Base-by-base conservation (phyloP, 1,140 invertebrate genomes). In the Oryzaephilus surinamensis region DNA sequence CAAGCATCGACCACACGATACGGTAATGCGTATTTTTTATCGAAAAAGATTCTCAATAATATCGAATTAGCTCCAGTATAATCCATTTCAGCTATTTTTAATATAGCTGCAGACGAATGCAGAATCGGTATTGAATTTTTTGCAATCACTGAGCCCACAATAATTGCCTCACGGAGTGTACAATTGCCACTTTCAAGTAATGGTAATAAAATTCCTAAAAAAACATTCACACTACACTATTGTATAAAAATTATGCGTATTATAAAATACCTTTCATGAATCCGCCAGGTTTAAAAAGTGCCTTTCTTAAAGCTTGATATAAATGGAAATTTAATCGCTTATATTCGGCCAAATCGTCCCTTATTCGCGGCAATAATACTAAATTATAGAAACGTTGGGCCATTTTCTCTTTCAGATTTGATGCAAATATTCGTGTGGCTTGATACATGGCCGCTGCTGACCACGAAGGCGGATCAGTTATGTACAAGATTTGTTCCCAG, bases 221-320 rank as follows among this genome's bases (percentile, higher is more conserved):
- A 23, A 34, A 36, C 15, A 14, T 17, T 33, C 15, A 15, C 13
- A 32, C 6, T 17, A n/a, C n/a, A n/a, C n/a, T n/a, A n/a, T n/a
- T n/a, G n/a, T n/a, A n/a, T 23, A 18, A 14, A 11, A 30, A 40
- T 31, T 18, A 32, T 10, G 20, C 3, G 18, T 16, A 24, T 34
- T n/a, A n/a, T n/a, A 24, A n/a, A n/a, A 97, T 82, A 50, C 95
- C 96, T 68, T 99, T 99, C 83, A 97, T 97, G 55, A 99, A 99
- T n/a, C 86, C 95, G 31, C 83, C 91, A 27, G 96, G 94, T 60
- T 99, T 99, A 61, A 89, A 99, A 0, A 99, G 64, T 6, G 95
- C 75, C 67, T 97, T 97, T 40, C 81, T 76, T 10, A 99, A 53
- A 4, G 95, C 92, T 72, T 91, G 85, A 63, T 96, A 98, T 6